Evolutionary conservation across 1,140 invertebrate genomes (phyloP), one percentile per base, ranked within the genome.

Genomic region (Steinernema khuongi): DNA sequence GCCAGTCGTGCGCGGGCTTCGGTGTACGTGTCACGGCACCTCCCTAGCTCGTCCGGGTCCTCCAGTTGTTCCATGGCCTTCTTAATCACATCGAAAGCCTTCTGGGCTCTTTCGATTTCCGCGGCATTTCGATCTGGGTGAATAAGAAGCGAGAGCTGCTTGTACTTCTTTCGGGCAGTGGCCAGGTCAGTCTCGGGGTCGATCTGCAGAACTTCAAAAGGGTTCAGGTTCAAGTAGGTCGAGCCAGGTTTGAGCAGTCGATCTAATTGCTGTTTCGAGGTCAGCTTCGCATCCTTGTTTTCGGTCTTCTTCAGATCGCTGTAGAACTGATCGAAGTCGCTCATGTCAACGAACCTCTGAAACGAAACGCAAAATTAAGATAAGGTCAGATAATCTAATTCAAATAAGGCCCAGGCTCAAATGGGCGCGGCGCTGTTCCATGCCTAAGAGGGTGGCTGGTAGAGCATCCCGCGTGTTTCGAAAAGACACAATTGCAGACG

Each of bases 61-160:
- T 98, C 94, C 80, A 99, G 85, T 66, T 91, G 93, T 88, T 96
- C 96, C 90, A 94, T 98, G 7, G 96, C 93, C 86, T 94, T 93
- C 83, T 95, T 97, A 36, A 99, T 90, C 86, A 95, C 93, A 87
- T 95, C 93, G 88, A 95, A 95, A 73, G 89, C 86, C 76, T 92
- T 90, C 86, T 98, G 93, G 14, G 97, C 94, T 87, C 94, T 89
- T 68, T 98, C 96, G 36, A 90, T 87, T 86, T 99, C 94, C 88
- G 98, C 93, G 87, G 91, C 92, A 88, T 98, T 98, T 88, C 97
- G 97, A 84, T 98, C 94, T 60, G 96, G 97, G 91, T 99, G 96
- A 0, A 99, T 94, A 77, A 98, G 88, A 86, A 99, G 94, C 18
- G 96, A 98, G 81, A 98, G 90, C 89, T 91, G 83, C 86, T 93